phyloP scores from a whole-genome alignment of 2,888 invertebrate species.

The Troides aeacus region DNA sequence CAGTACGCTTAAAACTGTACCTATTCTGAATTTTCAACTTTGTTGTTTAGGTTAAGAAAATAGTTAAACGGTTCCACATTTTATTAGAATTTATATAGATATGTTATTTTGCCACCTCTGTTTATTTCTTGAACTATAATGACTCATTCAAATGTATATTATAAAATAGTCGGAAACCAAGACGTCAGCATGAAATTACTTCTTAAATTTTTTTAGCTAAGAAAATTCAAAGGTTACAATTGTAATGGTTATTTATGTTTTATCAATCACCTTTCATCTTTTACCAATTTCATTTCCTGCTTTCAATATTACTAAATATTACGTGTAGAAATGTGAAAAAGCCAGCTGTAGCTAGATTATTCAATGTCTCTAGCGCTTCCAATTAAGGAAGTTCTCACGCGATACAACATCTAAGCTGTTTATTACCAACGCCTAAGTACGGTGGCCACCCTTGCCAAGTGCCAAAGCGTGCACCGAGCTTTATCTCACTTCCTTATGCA shows the following conservation, averaged over 20 bases:
- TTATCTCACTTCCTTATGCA: constrained; percentile 69
- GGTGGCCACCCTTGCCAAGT: constrained; percentile 47
- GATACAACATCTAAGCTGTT: constrained; percentile 35
- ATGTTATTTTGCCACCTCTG: too few species aligned
- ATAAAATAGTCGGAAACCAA: too few species aligned
- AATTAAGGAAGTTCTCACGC: constrained; percentile 36
- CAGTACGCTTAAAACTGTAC: too few species aligned
- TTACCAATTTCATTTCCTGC: neutral
- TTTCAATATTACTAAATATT: neutral
- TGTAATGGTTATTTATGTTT: neutral
- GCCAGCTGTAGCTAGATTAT: constrained; percentile 19
- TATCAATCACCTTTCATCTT: neutral
- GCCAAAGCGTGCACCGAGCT: constrained; percentile 47
- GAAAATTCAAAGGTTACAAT: neutral
- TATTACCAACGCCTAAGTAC: constrained; percentile 37
- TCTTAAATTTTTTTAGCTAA: too few species aligned
- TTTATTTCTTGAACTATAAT: too few species aligned
- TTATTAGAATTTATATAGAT: too few species aligned
- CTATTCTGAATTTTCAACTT: too few species aligned
- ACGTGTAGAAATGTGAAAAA: constrained; percentile 18
- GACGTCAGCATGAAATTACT: too few species aligned
- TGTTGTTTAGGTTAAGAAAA: too few species aligned
- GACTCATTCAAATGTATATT: too few species aligned
- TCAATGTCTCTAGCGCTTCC: constrained; percentile 33
- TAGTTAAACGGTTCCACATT: too few species aligned